These are phyloP conservation scores for Linyphia triangularis DNA, from an alignment of 2,888 invertebrate species.

Conservation along the genomic window DNA sequence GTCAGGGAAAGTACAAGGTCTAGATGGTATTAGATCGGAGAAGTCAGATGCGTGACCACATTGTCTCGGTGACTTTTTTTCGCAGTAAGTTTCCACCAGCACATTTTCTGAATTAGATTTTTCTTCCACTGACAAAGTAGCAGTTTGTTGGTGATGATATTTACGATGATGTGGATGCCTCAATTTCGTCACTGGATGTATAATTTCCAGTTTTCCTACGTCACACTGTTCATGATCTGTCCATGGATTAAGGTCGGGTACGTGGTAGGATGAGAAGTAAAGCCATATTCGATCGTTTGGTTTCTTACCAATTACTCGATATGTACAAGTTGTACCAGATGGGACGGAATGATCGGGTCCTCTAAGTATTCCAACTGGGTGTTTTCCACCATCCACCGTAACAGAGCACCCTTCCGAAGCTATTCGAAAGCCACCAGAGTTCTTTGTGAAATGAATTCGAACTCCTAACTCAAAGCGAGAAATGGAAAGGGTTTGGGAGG, in stretches of 20 bases:
- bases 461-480: conserved; percentile 87
- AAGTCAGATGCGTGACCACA: conserved; percentile 77
- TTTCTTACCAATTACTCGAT: conserved; percentile 84
- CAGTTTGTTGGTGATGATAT: background rate
- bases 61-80: conserved; percentile 75
- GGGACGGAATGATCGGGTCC: conserved; percentile 85
- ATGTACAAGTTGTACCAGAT: conserved; percentile 90
- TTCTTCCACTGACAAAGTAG: background rate
- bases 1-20: conserved; percentile 77
- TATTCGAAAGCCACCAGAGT: background rate
- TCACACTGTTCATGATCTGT: conserved; percentile 73
- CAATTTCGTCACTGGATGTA: conserved; percentile 40
- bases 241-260: conserved; percentile 73
- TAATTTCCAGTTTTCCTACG: conserved; percentile 70
- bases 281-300: conserved; percentile 70
- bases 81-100: conserved; percentile 63
- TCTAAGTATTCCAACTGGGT: conserved; percentile 60
- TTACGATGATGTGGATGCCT: conserved; percentile 43
- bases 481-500: conserved; percentile 86
- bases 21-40: conserved; percentile 75
- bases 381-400: conserved; percentile 74
- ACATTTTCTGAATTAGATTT: background rate
- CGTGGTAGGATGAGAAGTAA: conserved; percentile 72
- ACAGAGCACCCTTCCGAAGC: conserved; percentile 62
- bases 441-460: conserved; percentile 85